Percentiles rank a stretch among this genome's conserved stretches.
phyloP scores from a whole-genome alignment of 2,888 invertebrate genomes.

The Dolomedes plantarius region DNA sequence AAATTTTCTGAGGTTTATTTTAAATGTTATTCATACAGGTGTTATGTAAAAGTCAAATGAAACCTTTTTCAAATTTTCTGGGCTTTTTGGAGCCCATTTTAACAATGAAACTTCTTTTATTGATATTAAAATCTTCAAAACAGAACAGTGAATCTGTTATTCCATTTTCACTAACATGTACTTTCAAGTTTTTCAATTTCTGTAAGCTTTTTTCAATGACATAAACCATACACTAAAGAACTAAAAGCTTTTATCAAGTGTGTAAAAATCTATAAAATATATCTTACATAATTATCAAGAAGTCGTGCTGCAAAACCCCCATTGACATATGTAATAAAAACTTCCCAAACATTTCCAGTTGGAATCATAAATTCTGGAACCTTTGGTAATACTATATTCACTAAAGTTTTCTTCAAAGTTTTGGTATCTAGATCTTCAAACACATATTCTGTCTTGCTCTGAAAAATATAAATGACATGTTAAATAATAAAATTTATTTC shows the following conservation, averaged over 20 bases:
- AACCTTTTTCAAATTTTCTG: too few species aligned
- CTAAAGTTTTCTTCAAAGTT: conserved; percentile 5
- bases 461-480: not conserved
- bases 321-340: conserved; percentile 82
- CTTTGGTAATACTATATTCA: not conserved
- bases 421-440: not conserved
- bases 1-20: too few species aligned
- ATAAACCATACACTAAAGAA: too few species aligned
- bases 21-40: too few species aligned
- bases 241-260: not conserved
- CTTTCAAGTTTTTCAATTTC: too few species aligned
- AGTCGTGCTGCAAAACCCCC: conserved; percentile 83
- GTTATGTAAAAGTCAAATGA: too few species aligned
- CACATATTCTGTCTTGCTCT: conserved; percentile 12
- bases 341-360: conserved; percentile 80
- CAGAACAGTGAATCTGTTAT: too few species aligned
- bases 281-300: conserved; percentile 78
- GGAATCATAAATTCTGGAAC: conserved; percentile 74
- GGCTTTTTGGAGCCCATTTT: too few species aligned
- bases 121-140: too few species aligned
- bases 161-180: too few species aligned
- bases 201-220: not conserved
- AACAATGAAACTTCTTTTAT: too few species aligned
- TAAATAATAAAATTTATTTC: too few species aligned
- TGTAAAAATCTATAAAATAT: not conserved